Percentiles rank a stretch among this genome's conserved stretches.
Conservation (phyloP, 2,888 invertebrate genomes). For the Automeris io region DNA sequence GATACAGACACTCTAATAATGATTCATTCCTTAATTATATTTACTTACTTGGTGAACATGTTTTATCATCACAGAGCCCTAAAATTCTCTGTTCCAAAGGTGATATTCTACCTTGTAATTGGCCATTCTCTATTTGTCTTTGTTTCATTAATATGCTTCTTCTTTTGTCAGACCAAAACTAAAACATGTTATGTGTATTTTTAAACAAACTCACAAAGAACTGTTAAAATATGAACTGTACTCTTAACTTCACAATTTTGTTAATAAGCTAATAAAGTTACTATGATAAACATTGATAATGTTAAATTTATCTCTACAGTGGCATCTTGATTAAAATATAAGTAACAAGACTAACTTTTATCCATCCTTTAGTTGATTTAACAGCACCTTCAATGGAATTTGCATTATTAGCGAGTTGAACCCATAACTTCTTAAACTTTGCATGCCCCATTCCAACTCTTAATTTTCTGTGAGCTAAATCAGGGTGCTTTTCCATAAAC, state of each 20-base stretch:
- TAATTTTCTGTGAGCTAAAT: constrained; percentile 43
- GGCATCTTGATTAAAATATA: too few relatives aligned
- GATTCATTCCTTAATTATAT: too few relatives aligned
- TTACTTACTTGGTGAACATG: constrained; percentile 33
- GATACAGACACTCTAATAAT: too few relatives aligned
- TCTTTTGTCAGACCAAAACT: constrained; percentile 62
- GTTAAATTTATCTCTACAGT: too few relatives aligned
- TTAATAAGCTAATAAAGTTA: neutral
- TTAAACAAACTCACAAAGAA: neutral
- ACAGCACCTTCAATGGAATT: constrained; percentile 48
- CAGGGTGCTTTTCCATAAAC: constrained; percentile 55
- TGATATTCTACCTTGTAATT: constrained; percentile 33
- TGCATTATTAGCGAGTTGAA: constrained; percentile 39
- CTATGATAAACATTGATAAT: neutral
- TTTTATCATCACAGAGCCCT: constrained; percentile 33
- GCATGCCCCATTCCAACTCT: constrained; percentile 40
- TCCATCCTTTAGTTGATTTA: constrained; percentile 58
- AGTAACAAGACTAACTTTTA: constrained; percentile 51
- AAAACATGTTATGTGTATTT: constrained; percentile 13
- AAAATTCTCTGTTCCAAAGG: constrained; percentile 47
- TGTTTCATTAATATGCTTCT: constrained; percentile 46
- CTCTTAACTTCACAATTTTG: neutral
- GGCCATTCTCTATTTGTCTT: constrained; percentile 49
- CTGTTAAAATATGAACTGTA: neutral
- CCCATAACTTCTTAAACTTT: constrained; percentile 50